Evolutionary conservation across 2,113 vertebrate genomes (phyloP).

Genomic region (Hyaena hyaena): DNA sequence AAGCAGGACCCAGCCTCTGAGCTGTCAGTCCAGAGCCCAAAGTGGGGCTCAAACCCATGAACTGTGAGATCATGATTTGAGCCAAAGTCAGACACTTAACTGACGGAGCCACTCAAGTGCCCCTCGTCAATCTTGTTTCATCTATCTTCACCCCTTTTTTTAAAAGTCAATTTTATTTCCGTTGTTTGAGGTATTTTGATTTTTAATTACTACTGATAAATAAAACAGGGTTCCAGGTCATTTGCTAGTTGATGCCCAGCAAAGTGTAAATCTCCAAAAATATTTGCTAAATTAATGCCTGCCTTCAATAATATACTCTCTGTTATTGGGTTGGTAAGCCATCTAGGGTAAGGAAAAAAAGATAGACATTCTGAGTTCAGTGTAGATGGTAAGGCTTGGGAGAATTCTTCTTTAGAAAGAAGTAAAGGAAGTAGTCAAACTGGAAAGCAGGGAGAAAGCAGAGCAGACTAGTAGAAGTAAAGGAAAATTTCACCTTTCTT

Average conservation of each 20-base stretch:
- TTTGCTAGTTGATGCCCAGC: neutral
- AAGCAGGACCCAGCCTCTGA: no score
- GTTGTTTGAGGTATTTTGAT: neutral
- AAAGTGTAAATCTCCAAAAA: conserved; percentile 31
- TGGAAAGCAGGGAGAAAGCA: neutral
- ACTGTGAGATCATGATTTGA: no score
- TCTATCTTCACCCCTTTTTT: neutral
- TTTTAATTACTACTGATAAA: conserved; percentile 37
- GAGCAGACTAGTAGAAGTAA: neutral
- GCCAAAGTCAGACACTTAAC: no score
- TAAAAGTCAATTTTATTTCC: neutral
- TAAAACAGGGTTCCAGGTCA: neutral
- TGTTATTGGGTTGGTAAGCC: neutral
- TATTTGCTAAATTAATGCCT: neutral
- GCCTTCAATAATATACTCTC: neutral
- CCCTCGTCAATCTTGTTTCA: neutral
- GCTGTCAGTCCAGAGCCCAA: no score
- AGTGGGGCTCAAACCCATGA: no score
- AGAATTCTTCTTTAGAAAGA: neutral
- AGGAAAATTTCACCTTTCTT: neutral
- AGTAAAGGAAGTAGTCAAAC: neutral
- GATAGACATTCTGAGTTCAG: neutral
- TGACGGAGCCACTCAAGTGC: no score
- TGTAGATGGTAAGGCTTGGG: neutral
- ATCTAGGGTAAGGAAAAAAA: neutral